Conservation (phyloP, 2,113 vertebrate genomes). For the Choloepus hoffmanni region DNA sequence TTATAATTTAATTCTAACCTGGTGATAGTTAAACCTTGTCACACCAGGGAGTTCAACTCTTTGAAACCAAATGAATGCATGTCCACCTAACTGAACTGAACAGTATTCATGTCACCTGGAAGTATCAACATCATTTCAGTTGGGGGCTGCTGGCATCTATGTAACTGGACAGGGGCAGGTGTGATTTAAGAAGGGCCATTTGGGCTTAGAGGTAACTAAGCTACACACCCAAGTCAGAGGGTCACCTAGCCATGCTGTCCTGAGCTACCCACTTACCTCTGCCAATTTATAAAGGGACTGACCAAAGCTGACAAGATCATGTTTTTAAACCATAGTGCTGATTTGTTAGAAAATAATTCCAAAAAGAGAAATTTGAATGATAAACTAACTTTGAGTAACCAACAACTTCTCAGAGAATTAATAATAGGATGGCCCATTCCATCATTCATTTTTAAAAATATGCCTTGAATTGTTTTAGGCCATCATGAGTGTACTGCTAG, state of each 20-base stretch:
- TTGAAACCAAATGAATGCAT: background rate
- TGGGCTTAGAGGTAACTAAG: too few relatives aligned
- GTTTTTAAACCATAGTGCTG: background rate
- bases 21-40: background rate
- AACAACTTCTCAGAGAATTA: background rate
- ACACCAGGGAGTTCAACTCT: background rate
- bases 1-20: slow-evolving; percentile 1
- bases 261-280: background rate
- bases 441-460: background rate
- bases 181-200: background rate
- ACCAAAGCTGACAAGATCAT: background rate
- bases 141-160: background rate
- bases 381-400: background rate
- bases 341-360: background rate
- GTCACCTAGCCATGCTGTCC: background rate
- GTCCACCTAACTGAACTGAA: background rate
- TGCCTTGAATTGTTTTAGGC: background rate
- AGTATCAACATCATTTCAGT: background rate
- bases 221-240: background rate
- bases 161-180: background rate
- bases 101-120: background rate
- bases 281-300: background rate
- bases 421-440: background rate
- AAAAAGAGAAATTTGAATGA: background rate
- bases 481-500: background rate